Evolutionary conservation across 53 echinoderm and acorn worm species (phyloP).

Genomic region (Hippasteria phrygiana): DNA sequence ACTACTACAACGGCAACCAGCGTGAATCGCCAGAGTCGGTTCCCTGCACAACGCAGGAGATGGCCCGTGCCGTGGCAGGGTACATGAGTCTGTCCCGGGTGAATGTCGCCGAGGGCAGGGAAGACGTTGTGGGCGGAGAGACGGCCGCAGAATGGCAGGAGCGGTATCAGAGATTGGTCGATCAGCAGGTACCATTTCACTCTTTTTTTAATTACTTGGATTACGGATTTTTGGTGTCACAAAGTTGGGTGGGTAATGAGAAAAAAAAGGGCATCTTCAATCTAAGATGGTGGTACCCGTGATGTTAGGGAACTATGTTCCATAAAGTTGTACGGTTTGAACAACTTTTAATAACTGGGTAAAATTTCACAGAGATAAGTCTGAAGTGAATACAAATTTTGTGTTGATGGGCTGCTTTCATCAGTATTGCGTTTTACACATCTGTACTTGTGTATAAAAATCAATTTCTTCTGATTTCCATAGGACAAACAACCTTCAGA

Average conservation of each 20-base stretch:
- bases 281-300: no score
- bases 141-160: conserved; percentile 77
- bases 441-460: no score
- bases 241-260: no score
- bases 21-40: conserved; percentile 58
- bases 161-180: conserved; percentile 47
- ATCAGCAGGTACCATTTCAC: conserved; percentile 43
- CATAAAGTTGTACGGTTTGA: no score
- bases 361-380: no score
- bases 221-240: no score
- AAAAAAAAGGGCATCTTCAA: no score
- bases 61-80: conserved; percentile 79
- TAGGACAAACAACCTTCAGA: conserved; percentile 68
- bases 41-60: conserved; percentile 80
- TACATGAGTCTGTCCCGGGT: conserved; percentile 82
- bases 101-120: conserved; percentile 67
- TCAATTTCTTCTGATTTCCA: background rate
- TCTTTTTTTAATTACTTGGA: background rate
- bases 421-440: no score
- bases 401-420: no score
- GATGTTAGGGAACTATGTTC: no score
- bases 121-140: conserved; percentile 66
- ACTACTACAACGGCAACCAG: conserved; percentile 76
- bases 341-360: no score
- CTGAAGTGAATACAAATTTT: no score